Conservation (phyloP, 2,797 vertebrate species). For the Picus viridis region DNA sequence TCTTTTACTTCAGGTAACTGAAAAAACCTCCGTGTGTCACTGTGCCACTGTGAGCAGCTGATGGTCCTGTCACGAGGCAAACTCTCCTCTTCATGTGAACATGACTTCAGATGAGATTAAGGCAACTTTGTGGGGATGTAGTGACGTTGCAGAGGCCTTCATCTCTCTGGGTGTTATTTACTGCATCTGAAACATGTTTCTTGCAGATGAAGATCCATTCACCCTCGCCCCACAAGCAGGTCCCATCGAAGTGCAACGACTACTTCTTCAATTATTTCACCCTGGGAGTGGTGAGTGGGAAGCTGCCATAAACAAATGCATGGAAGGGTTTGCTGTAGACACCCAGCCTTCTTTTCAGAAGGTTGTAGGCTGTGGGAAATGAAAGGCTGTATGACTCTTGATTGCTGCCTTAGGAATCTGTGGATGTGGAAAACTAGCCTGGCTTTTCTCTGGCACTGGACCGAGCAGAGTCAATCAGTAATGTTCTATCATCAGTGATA, state of each 20-base stretch:
- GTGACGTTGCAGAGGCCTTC: not conserved
- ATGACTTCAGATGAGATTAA: not conserved
- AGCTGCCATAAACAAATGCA: not conserved
- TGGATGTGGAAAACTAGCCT: not conserved
- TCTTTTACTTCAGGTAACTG: not conserved
- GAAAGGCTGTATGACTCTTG: not conserved
- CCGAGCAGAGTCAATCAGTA: not conserved
- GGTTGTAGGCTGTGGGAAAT: not conserved
- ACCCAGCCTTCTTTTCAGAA: not conserved
- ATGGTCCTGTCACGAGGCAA: not conserved
- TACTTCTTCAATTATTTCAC: slow-evolving; percentile 99
- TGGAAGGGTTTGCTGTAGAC: not conserved
- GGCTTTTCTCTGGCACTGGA: not conserved
- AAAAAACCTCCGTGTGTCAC: not conserved
- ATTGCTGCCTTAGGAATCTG: not conserved
- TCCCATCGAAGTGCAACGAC: slow-evolving; percentile 99
- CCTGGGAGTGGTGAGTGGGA: slow-evolving; percentile 93
- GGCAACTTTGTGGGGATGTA: not conserved
- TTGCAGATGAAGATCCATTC: slow-evolving; percentile 99
- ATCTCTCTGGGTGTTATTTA: not conserved
- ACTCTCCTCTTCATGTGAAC: not conserved
- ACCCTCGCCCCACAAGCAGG: slow-evolving; percentile 97
- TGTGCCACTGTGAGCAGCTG: not conserved
- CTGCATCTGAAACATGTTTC: slow-evolving; percentile 3
- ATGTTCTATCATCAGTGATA: fast-evolving